phyloP scores from a whole-genome alignment of 2,888 invertebrate species.

The Physocephala rufipes region DNA sequence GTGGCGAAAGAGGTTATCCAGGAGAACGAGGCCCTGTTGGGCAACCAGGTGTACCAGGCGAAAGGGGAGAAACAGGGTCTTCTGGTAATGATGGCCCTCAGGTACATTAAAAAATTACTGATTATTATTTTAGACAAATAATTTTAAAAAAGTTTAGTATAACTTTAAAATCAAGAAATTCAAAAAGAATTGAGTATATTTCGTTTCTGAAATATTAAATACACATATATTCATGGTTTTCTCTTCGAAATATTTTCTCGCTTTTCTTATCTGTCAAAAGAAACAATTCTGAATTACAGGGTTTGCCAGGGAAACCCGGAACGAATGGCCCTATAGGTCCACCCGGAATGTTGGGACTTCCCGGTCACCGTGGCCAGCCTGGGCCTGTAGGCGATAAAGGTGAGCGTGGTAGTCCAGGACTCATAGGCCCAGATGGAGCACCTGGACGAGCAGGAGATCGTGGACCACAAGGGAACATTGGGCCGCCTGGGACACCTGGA shows the following conservation, averaged over 20 bases:
- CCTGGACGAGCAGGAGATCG: conserved; percentile 77
- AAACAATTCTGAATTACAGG: conserved; percentile 44
- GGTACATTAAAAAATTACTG: conserved; percentile 66
- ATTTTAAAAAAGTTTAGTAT: not conserved
- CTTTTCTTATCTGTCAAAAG: no score
- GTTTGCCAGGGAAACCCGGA: conserved; percentile 74
- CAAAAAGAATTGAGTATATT: no score
- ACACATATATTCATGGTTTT: no score
- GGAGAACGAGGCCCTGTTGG: conserved; percentile 80
- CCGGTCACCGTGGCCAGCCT: conserved; percentile 75
- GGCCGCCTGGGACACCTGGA: conserved; percentile 80
- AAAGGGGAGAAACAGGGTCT: conserved; percentile 68
- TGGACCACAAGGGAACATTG: conserved; percentile 79
- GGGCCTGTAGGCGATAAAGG: conserved; percentile 74
- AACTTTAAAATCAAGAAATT: no score
- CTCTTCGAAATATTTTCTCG: no score
- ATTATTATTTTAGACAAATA: not conserved
- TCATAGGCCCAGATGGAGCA: conserved; percentile 78
- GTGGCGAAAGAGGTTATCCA: conserved; percentile 76
- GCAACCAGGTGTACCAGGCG: conserved; percentile 67
- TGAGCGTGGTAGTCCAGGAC: conserved; percentile 72
- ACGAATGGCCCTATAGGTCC: conserved; percentile 81
- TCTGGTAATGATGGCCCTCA: conserved; percentile 70
- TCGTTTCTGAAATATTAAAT: no score
- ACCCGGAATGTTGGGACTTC: conserved; percentile 82